Conservation (phyloP, 2,797 vertebrate species). For the Dendrocincla fuliginosa region DNA sequence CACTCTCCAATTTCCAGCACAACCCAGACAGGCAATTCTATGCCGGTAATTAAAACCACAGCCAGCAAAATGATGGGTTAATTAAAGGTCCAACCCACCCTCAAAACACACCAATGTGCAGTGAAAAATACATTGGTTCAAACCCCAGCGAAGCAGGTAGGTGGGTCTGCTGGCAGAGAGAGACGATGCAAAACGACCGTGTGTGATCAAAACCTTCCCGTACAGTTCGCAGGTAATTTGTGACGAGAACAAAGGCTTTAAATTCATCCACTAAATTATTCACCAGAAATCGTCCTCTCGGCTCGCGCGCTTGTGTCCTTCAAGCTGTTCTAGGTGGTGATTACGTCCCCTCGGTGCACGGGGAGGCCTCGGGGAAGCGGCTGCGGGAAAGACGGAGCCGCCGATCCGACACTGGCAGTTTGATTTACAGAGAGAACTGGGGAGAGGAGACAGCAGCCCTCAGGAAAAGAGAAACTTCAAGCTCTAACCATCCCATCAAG, state of each 20-base stretch:
- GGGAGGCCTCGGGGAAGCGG: slow-evolving; percentile 14
- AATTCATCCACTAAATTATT: slow-evolving; percentile 68
- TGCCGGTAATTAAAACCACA: background rate
- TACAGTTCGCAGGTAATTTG: slow-evolving; percentile 58
- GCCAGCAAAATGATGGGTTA: background rate
- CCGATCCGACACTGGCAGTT: background rate
- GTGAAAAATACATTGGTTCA: background rate
- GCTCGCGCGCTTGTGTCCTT: slow-evolving; percentile 39
- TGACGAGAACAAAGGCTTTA: slow-evolving; percentile 65
- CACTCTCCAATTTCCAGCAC: background rate
- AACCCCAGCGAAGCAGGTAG: background rate
- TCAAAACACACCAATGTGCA: background rate
- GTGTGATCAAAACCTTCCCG: slow-evolving; percentile 55
- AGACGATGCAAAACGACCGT: slow-evolving; percentile 10
- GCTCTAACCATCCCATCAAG: slow-evolving; percentile 15
- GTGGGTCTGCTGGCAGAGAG: slow-evolving; percentile 26
- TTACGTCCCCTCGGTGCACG: background rate
- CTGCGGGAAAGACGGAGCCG: slow-evolving; percentile 2
- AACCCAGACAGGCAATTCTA: background rate
- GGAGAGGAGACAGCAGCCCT: background rate
- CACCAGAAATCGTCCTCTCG: slow-evolving; percentile 38
- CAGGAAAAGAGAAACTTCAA: background rate
- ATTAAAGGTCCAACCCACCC: background rate
- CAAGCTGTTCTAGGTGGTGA: slow-evolving; percentile 42
- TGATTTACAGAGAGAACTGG: slow-evolving; percentile 19